Evolutionary conservation across 1,140 invertebrate species (phyloP), one percentile per base, ranked within the genome.

Genomic region (Tyrophagus putrescentiae): DNA sequence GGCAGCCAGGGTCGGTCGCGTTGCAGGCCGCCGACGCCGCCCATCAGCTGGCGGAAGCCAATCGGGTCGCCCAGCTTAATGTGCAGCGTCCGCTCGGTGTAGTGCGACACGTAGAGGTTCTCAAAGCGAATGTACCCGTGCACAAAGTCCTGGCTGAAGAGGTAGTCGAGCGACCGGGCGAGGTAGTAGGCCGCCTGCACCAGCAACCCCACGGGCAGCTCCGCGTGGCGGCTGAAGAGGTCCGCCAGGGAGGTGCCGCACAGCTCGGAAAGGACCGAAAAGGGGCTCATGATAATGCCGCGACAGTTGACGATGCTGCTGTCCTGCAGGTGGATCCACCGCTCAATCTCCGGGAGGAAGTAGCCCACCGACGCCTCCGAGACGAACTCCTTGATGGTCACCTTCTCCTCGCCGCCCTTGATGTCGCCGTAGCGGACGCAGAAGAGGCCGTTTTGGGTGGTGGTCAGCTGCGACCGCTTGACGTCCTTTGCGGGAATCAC

Each of bases 81-180:
- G 44, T 77, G 75, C 57, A 90, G 82, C 33, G 77, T 74, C 62
- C 78, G 79, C 39, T 78, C 77, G 23, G 77, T 77, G 64, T 84
- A 81, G 23, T 75, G 70, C 57, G 79, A 76, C 11, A 92, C 82
- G 61, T 87, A 74, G 36, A 92, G 69, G 68, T 87, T 86, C n/a
- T 80, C 76, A 71, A 86, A 90, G 44, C 87, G 76, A 58, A 93
- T 84, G 62, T 81, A 82, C n/a, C 84, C 87, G 75, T 92, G 88
- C 44, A 85, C 79, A 32, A 88, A 77, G 31, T 79, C 78, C 63
- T 83, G 81, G 68, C 88, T 84, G 67, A 83, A 79, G 70, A 87
- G 70, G 72, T 85, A 82, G 81, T 82, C 86, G 2, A 91, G 73
- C 18, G 85, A 86, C 44, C 81, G 82, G 2, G 85, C 84, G 33